Percentiles rank a stretch among this genome's conserved stretches.
Conservation (phyloP, 2,113 vertebrate genomes). For the Psammodynastes pulverulentus region DNA sequence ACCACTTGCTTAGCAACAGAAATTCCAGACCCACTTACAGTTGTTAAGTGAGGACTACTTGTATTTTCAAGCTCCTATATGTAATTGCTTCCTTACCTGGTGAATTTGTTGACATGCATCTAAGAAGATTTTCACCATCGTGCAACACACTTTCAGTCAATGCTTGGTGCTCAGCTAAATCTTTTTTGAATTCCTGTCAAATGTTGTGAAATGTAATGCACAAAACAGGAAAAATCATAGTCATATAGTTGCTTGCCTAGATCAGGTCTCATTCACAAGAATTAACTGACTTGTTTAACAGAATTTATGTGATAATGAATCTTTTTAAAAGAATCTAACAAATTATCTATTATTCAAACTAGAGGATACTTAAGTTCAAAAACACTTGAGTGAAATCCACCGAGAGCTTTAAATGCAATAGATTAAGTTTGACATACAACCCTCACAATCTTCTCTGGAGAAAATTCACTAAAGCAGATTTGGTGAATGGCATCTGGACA, state of each 20-base stretch:
- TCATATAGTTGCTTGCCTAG: neutral
- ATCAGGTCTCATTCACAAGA: neutral
- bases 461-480: neutral
- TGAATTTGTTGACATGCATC: conserved; percentile 76
- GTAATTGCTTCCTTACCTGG: conserved; percentile 72
- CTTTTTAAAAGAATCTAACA: neutral
- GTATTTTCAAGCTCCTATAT: neutral
- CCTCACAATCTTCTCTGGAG: neutral
- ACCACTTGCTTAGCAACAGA: neutral
- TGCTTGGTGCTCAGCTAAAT: conserved; percentile 74
- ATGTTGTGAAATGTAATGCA: neutral
- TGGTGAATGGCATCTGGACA: neutral
- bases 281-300: neutral
- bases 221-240: neutral
- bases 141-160: conserved; percentile 78
- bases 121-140: conserved; percentile 80
- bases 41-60: neutral
- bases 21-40: neutral
- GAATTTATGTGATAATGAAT: neutral
- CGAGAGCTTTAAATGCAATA: neutral
- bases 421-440: neutral
- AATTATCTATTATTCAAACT: neutral
- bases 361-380: neutral
- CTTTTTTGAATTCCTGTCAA: conserved; percentile 81
- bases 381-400: neutral